Conservation (phyloP, 2,888 invertebrate genomes). For the Synanthedon tipuliformis region DNA sequence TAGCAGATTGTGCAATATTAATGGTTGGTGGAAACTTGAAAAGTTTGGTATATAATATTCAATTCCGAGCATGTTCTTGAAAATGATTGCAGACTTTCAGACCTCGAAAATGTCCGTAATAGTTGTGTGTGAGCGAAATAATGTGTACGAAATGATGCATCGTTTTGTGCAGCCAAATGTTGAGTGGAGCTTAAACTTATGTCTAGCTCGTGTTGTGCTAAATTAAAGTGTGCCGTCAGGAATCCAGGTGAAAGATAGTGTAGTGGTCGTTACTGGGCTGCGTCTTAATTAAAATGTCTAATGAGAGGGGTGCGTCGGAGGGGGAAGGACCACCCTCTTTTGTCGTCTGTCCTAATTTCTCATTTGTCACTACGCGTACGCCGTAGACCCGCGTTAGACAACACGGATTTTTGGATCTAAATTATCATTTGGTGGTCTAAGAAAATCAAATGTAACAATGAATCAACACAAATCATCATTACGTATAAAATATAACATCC, state of each 20-base stretch:
- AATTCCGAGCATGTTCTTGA: not conserved
- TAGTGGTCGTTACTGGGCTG: conserved; percentile 11
- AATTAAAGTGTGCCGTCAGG: not conserved
- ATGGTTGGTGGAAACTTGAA: too few relatives aligned
- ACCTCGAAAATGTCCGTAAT: not conserved
- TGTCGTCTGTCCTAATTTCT: conserved; percentile 10
- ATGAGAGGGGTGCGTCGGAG: conserved; percentile 20
- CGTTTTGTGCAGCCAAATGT: too few relatives aligned
- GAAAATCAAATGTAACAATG: too few relatives aligned
- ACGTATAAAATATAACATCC: too few relatives aligned
- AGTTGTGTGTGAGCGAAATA: too few relatives aligned
- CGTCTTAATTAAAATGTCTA: conserved; percentile 43
- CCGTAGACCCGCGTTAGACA: not conserved
- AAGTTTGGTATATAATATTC: not conserved
- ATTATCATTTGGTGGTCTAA: too few relatives aligned
- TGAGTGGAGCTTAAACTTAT: too few relatives aligned
- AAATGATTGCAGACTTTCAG: not conserved
- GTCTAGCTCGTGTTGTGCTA: not conserved
- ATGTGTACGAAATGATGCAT: too few relatives aligned
- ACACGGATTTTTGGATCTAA: not conserved
- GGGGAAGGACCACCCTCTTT: conserved; percentile 4
- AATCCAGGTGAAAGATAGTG: conserved; percentile 13
- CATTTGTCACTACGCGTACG: conserved; percentile 10
- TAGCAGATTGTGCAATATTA: too few relatives aligned
- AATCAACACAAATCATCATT: too few relatives aligned